Conservation (phyloP, 2,888 invertebrate genomes). For the Aspidapion aeneum region DNA sequence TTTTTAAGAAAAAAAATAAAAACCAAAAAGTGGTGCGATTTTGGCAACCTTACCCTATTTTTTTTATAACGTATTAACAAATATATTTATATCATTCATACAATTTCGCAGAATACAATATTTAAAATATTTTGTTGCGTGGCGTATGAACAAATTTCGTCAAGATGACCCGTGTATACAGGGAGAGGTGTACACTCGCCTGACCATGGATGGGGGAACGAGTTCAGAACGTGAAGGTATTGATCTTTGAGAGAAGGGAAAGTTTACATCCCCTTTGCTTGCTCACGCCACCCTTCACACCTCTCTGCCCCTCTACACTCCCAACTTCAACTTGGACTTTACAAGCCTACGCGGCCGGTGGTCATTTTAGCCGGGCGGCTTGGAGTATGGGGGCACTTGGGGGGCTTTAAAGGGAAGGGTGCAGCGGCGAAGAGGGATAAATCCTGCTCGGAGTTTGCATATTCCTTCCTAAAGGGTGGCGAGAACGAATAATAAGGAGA, state of each 20-base stretch:
- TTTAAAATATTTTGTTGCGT: no score
- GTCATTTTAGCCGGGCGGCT: slow-evolving; percentile 48
- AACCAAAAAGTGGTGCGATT: no score
- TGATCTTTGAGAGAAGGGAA: slow-evolving; percentile 53
- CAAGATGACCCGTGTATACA: not conserved
- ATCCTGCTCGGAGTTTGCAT: slow-evolving; percentile 38
- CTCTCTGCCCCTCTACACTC: slow-evolving; percentile 31
- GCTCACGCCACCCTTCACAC: slow-evolving; percentile 24
- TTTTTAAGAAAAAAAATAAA: no score
- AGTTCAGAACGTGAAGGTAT: slow-evolving; percentile 48
- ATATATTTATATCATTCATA: no score
- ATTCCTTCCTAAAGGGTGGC: slow-evolving; percentile 27
- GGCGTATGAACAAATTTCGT: no score
- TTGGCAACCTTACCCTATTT: no score
- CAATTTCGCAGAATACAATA: no score
- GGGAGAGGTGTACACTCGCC: slow-evolving; percentile 5
- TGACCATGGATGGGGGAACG: slow-evolving; percentile 22
- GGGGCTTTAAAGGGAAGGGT: slow-evolving; percentile 26
- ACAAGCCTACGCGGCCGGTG: slow-evolving; percentile 49
- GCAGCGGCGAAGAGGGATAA: slow-evolving; percentile 30
- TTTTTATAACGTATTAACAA: no score
- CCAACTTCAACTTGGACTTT: slow-evolving; percentile 43
- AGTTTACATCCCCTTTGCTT: slow-evolving; percentile 47
- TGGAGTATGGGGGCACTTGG: slow-evolving; percentile 23
- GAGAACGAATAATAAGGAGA: not conserved